Evolutionary conservation across 2,888 invertebrate genomes (phyloP), one percentile per base, ranked within the genome.

Genomic region (Lypha dubia): DNA sequence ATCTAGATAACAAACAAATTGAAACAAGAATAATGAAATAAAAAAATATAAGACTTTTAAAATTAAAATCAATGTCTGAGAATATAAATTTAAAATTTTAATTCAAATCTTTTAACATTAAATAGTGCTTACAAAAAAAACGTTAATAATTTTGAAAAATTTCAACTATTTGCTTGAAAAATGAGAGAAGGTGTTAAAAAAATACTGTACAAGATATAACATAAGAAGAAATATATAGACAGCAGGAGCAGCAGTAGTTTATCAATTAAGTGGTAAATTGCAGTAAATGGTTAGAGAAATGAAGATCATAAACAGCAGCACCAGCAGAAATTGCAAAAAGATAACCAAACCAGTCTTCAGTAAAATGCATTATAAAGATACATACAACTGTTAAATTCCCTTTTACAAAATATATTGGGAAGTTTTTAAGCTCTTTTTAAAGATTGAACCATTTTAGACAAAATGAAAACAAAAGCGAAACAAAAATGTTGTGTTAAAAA

Each of bases 1-100:
- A 90, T 92, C 92, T 92, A 91, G 89, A 88, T 87, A 87, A 88
- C 88, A 89, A 88, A 89, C 88, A 87, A 87, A 87, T 81, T 84
- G 87, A 87, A 88, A 88, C 79, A 77, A 87, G 85, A 87, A 86
- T 82, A 85, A 87, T 87, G 88, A 85, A 87, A 88, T 81, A 82
- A 87, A 88, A n/a, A 86, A 88, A 79, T 15, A 89, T 28, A 51
- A 71, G 56, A 70, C 38, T 70, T 81, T 71, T 62, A 87, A 89
- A 63, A 89, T 88, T 88, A 89, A 88, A 89, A 85, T 88, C 86
- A 89, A 87, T 89, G 79, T 73, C 15, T n/a, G 53, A 71, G n/a
- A 71, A 71, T 46, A 71, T 53, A 79, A 32, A 70, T 20, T 71
- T 1, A 53, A 62, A 20, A 67, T 58, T 87, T 80, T 53, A 71